Conservation (phyloP, 2,797 vertebrate genomes). For the Allobates femoralis region DNA sequence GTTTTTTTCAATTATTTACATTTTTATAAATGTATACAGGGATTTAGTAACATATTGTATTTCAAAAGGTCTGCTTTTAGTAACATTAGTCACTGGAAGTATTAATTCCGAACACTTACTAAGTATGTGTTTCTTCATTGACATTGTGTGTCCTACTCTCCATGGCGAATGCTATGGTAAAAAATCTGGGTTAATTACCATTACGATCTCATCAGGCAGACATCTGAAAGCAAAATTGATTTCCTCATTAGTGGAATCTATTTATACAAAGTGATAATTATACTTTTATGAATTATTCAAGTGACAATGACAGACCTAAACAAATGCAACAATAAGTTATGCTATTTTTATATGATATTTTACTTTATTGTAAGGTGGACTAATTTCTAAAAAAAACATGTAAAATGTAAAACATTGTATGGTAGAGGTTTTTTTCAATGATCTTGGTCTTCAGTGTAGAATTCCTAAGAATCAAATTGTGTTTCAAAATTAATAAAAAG, state of each 20-base stretch:
- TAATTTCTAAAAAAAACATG: neutral
- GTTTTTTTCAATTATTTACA: neutral
- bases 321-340: slow-evolving; percentile 38
- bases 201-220: slow-evolving; percentile 60
- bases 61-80: neutral
- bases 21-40: neutral
- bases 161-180: slow-evolving; percentile 46
- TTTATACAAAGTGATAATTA: slow-evolving; percentile 61
- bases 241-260: slow-evolving; percentile 59
- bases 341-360: slow-evolving; percentile 19
- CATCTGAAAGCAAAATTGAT: slow-evolving; percentile 62
- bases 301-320: slow-evolving; percentile 44
- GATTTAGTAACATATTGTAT: neutral
- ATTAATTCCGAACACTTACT: slow-evolving; percentile 22
- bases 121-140: slow-evolving; percentile 41
- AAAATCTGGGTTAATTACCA: slow-evolving; percentile 61
- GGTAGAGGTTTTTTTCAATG: neutral
- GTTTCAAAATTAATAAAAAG: neutral
- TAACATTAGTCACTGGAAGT: slow-evolving; percentile 21
- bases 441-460: neutral
- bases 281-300: slow-evolving; percentile 61
- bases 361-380: neutral
- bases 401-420: neutral
- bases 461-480: neutral
- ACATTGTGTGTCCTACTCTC: slow-evolving; percentile 60